These are phyloP conservation scores for Alexandromys fortis DNA, from an alignment of 2,113 vertebrate species.

Conservation along the genomic window DNA sequence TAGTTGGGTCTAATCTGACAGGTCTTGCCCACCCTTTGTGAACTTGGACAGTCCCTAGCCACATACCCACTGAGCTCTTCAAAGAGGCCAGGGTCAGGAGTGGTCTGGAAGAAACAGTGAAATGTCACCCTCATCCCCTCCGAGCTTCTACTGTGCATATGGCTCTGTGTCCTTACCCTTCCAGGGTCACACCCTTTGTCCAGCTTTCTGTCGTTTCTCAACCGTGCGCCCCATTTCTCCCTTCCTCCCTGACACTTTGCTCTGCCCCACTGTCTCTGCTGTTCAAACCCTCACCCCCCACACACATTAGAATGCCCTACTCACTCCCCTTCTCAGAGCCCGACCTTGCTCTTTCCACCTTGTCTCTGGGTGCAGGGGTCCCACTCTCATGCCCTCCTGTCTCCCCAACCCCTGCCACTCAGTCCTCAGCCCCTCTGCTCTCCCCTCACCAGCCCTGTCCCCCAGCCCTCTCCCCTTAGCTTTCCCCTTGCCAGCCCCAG, in stretches of 20 bases:
- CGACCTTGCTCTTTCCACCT: neutral
- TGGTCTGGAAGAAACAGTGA: neutral
- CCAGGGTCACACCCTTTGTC: neutral
- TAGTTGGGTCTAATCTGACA: neutral
- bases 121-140: neutral
- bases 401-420: neutral
- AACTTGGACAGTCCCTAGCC: neutral
- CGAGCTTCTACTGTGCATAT: neutral
- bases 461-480: slow-evolving; percentile 54
- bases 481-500: slow-evolving; percentile 80
- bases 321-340: neutral
- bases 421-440: neutral
- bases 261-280: neutral
- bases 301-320: neutral
- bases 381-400: neutral
- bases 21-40: neutral
- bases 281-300: neutral
- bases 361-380: neutral
- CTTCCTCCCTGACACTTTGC: neutral
- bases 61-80: neutral
- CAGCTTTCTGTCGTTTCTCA: neutral
- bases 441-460: neutral
- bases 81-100: neutral
- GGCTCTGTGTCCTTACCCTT: neutral
- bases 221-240: neutral